Evolutionary conservation across 1,140 invertebrate species (phyloP), one percentile per base, ranked within the genome.

Genomic region (Calephelis virginiensis): DNA sequence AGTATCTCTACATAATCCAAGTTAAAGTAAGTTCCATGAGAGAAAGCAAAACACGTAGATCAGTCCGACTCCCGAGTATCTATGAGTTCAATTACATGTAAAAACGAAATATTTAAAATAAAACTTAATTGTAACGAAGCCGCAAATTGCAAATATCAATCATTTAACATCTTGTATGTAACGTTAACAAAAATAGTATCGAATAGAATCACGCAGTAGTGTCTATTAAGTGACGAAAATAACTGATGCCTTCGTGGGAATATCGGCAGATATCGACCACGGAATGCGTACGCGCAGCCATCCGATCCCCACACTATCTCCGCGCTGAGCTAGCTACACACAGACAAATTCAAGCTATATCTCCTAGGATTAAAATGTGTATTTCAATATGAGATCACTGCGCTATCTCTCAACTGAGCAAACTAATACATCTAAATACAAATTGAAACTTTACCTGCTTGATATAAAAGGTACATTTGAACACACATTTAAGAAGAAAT

Each of bases 121-220:
- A 28, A 28, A 28, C 28, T 28, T 28, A 28, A 28, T 28, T 28
- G 28, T 28, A 28, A 28, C 28, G 2, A 28, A 28, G 28, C 28
- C 28, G 28, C 28, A 28, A 28, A 28, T 28, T 28, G 28, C 28
- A 28, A 28, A 28, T 28, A 28, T 28, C 28, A 53, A 53, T 53
- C 2, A 28, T 10, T 28, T 28, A 53, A 17, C 14, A 10, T 10
- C 49, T 10, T 28, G 28, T 14, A 53, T 53, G 49, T 53, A 17
- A 5, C 48, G 14, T 43, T 43, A 50, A 53, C 14, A 13, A 12
- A 11, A 61, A 40, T 14, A 63, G 50, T 63, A 63, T 69, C 45
- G 50, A 69, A 72, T 72, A 67, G 50, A 67, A 68, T 72, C 71
- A 72, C 71, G 71, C 67, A 72, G 70, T 46, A 63, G 61, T 50